Percentiles rank a stretch among this genome's conserved stretches.
phyloP scores from a whole-genome alignment of 2,888 invertebrate genomes.

The Trypoxylon attenuatum region DNA sequence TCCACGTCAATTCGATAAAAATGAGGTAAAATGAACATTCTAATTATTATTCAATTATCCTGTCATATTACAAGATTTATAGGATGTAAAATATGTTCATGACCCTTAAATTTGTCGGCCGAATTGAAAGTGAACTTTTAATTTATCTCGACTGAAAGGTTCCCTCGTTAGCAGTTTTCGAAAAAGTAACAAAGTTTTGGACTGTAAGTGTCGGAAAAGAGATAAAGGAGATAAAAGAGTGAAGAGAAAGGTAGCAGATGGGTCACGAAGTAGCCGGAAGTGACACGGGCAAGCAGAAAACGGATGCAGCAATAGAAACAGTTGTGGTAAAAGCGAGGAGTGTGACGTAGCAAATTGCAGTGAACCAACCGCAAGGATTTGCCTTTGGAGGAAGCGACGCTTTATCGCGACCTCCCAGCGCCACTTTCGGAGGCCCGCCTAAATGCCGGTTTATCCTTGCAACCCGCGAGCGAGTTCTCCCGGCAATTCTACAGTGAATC shows the following conservation, averaged over 20 bases:
- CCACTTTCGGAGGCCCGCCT: conserved; percentile 29
- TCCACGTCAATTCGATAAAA: too few relatives aligned
- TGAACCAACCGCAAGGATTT: conserved; percentile 34
- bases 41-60: too few relatives aligned
- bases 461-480: too few relatives aligned
- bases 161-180: conserved; percentile 11
- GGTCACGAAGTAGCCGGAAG: too few relatives aligned
- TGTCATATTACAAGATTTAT: too few relatives aligned
- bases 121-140: conserved; percentile 52
- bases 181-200: conserved; percentile 14
- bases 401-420: conserved; percentile 44
- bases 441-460: conserved; percentile 31
- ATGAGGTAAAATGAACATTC: too few relatives aligned
- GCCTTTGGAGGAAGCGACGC: conserved; percentile 18
- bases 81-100: too few relatives aligned
- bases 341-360: conserved; percentile 40
- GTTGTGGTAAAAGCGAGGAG: neutral
- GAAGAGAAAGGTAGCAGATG: neutral
- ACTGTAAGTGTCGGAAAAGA: too few relatives aligned
- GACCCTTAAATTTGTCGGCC: conserved; percentile 51
- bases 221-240: too few relatives aligned
- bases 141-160: conserved; percentile 51
- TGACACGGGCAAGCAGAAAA: too few relatives aligned
- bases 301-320: conserved; percentile 3
- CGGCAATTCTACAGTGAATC: too few relatives aligned